Percentiles rank a stretch among this genome's conserved stretches.
Evolutionary conservation across 2,797 vertebrate species (phyloP).

Genomic region (Tiaroga cobitis): DNA sequence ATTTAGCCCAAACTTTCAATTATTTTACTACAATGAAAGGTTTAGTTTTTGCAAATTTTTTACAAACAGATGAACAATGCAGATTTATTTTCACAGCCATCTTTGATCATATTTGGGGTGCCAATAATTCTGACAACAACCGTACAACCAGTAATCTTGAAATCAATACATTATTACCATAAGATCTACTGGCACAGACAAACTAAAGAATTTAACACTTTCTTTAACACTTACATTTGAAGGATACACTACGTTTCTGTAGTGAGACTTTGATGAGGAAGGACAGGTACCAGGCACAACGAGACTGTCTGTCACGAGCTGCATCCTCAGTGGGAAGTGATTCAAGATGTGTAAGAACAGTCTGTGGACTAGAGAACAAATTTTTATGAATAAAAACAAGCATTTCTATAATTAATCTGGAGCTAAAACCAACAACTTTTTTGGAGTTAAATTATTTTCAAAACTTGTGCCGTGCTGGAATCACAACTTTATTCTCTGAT

Average conservation of each 20-base stretch:
- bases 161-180: not conserved
- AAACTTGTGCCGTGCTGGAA: not conserved
- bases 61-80: too few relatives aligned
- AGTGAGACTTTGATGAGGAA: slow-evolving; percentile 81
- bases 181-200: not conserved
- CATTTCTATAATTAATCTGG: not conserved
- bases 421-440: not conserved
- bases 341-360: slow-evolving; percentile 82
- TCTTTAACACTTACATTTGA: slow-evolving; percentile 82
- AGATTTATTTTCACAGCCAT: too few relatives aligned
- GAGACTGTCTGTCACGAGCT: slow-evolving; percentile 75
- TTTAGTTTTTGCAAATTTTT: too few relatives aligned
- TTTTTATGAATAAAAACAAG: not conserved
- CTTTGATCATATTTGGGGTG: too few relatives aligned
- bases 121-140: too few relatives aligned
- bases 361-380: slow-evolving; percentile 68
- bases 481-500: not conserved
- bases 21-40: too few relatives aligned
- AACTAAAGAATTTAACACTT: not conserved
- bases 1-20: too few relatives aligned
- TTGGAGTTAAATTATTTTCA: not conserved
- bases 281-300: slow-evolving; percentile 88
- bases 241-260: slow-evolving; percentile 73
- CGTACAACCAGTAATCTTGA: not conserved
- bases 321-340: slow-evolving; percentile 72